Base-by-base conservation (phyloP, 2,797 vertebrate genomes). In the Crocidura indochinensis region DNA sequence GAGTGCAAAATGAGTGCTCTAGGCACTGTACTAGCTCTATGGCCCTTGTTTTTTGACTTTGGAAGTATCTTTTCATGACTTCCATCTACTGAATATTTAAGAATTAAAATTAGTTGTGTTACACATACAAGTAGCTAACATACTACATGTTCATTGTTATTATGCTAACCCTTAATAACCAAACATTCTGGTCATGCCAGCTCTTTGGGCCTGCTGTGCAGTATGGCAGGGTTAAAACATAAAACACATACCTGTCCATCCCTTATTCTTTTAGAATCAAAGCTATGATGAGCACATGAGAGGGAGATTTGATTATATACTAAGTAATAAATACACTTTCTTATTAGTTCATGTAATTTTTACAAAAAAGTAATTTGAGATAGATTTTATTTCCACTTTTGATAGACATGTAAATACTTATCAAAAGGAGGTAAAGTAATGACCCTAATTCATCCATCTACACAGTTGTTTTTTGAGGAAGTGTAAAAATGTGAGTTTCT, bases 361-460 rank as follows among this genome's bases (percentile, higher is more conserved):
- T 62, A 72, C 5, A 56, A 26, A 20, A 38, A 76, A 84, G n/a
- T 12, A 31, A 2, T 10, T 67, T 19, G 68, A 82, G 56, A 5
- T 22, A 44, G 44, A 7, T n/a, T 75, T 81, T 81, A 85, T 69
- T 86, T 92, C 26, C 29, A 71, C 65, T 65, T 81, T 86, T 86
- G 92, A 69, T 49, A 69, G 78, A 74, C 46, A 20, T 19, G 68
- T 53, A 53, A 53, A 53, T 53, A 53, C 15, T 17, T 14, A 53
- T 53, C 51, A 53, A 53, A 53, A 46, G 65, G 44, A 83, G 2
- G 44, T 17, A 88, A 67, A 72, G 69, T 31, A 68, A 72, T 79
- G 80, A 44, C 60, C 49, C 64, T 67, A 6, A 47, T 46, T 53
- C 11, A 17, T 11, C 11, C 46, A 10, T 2, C 64, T 56, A 24